Evolutionary conservation across 2,113 vertebrate species (phyloP).

Genomic region (Corythornis madagascariensis): DNA sequence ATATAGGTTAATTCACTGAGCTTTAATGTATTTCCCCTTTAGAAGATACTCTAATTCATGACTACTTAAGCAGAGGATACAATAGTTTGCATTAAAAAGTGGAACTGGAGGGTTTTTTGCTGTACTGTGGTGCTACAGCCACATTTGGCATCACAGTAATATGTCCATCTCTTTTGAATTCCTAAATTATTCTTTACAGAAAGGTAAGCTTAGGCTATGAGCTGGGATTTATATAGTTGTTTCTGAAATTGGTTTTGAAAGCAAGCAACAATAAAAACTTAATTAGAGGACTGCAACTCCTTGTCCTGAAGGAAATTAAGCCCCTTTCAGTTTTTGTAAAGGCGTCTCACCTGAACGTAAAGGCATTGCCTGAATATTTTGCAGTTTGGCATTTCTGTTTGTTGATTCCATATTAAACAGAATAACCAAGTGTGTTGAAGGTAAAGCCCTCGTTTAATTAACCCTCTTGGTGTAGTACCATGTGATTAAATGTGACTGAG

Average conservation of each 20-base stretch:
- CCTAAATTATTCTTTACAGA: conserved; percentile 33
- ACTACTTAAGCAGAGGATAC: conserved; percentile 28
- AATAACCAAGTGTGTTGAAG: conserved; percentile 79
- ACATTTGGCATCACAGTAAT: conserved; percentile 22
- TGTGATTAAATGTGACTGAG: conserved; percentile 94
- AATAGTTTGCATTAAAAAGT: conserved; percentile 46
- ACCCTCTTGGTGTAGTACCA: conserved; percentile 90
- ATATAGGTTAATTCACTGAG: conserved; percentile 16
- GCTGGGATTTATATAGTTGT: conserved; percentile 37
- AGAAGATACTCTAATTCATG: conserved; percentile 3
- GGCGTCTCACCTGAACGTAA: conserved; percentile 65
- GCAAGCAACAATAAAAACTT: not conserved
- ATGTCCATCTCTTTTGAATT: not conserved
- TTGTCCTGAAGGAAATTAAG: conserved; percentile 21
- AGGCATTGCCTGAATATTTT: conserved; percentile 80
- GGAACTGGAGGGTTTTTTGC: conserved; percentile 15
- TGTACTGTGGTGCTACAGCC: not conserved
- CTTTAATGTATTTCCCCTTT: conserved; percentile 10
- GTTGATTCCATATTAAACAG: conserved; percentile 82
- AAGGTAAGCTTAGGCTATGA: not conserved
- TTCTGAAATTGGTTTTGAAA: conserved; percentile 54
- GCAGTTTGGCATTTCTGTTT: conserved; percentile 78
- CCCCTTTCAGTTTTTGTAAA: conserved; percentile 39
- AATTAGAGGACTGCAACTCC: not conserved
- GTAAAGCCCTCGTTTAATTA: conserved; percentile 93